Conservation (phyloP, 2,797 vertebrate species). For the Gymnodraco acuticeps region DNA sequence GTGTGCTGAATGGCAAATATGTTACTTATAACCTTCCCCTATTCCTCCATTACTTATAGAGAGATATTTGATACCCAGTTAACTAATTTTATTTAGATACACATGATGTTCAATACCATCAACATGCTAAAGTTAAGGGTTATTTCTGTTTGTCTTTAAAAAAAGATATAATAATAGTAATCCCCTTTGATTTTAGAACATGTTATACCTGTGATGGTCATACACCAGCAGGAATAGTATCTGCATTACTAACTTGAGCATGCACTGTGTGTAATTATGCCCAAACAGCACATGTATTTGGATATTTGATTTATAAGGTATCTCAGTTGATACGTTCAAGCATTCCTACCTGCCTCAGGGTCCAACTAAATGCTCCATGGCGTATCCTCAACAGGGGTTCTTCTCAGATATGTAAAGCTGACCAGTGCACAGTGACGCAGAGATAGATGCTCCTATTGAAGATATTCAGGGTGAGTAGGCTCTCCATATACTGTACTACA, state of each 20-base stretch:
- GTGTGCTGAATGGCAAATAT: background rate
- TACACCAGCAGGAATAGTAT: conserved; percentile 8
- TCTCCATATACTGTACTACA: background rate
- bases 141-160: too few species aligned
- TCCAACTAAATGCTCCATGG: background rate
- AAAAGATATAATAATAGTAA: too few species aligned
- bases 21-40: conserved; percentile 29
- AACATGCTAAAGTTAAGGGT: background rate
- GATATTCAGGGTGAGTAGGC: conserved; percentile 1
- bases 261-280: background rate
- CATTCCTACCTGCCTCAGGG: background rate
- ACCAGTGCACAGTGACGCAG: background rate
- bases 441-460: background rate
- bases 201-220: conserved; percentile 5
- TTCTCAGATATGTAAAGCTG: conserved; percentile 13
- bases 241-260: background rate
- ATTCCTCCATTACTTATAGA: background rate
- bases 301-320: conserved; percentile 5
- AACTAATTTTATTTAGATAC: too few species aligned
- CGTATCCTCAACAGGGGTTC: conserved; percentile 5
- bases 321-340: conserved; percentile 1
- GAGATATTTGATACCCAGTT: background rate
- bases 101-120: background rate
- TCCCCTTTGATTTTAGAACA: background rate
- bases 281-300: background rate